These are phyloP conservation scores for Myopa testacea DNA, from an alignment of 2,888 invertebrate genomes.

Conservation along the genomic window DNA sequence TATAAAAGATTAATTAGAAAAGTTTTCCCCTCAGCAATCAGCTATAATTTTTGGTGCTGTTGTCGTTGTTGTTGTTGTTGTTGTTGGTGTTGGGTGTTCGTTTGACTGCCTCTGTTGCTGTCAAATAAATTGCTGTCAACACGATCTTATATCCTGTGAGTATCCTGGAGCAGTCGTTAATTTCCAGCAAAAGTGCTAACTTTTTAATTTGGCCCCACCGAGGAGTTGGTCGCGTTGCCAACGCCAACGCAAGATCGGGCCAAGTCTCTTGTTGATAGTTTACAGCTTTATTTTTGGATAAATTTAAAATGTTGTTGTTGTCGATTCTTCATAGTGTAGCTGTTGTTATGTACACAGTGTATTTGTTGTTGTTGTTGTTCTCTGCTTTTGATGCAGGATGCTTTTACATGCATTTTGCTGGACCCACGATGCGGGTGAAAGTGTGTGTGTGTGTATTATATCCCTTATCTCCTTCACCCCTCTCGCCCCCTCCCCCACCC, in stretches of 20 bases:
- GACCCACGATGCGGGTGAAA: no score
- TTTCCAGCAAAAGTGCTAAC: conserved; percentile 19
- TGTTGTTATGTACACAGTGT: background rate
- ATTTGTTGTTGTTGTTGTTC: no score
- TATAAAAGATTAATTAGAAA: conserved; percentile 39
- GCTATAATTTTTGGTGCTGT: conserved; percentile 1
- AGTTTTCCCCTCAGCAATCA: conserved; percentile 21
- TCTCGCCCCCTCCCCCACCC: no score
- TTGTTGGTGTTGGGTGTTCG: background rate
- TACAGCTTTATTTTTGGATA: background rate
- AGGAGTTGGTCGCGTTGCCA: background rate
- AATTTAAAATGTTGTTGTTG: background rate
- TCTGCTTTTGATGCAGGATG: no score
- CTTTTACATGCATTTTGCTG: no score
- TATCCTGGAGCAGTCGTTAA: conserved; percentile 11
- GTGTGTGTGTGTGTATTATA: no score
- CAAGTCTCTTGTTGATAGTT: background rate
- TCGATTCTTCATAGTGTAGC: background rate
- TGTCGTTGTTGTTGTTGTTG: background rate
- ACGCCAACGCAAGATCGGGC: no score
- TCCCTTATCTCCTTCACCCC: no score
- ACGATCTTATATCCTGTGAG: no score
- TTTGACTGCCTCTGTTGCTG: no score
- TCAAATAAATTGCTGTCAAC: no score
- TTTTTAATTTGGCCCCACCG: conserved; percentile 22